These are phyloP conservation scores for Calliopsis andreniformis DNA, from an alignment of 1,140 invertebrate species.

Conservation along the genomic window DNA sequence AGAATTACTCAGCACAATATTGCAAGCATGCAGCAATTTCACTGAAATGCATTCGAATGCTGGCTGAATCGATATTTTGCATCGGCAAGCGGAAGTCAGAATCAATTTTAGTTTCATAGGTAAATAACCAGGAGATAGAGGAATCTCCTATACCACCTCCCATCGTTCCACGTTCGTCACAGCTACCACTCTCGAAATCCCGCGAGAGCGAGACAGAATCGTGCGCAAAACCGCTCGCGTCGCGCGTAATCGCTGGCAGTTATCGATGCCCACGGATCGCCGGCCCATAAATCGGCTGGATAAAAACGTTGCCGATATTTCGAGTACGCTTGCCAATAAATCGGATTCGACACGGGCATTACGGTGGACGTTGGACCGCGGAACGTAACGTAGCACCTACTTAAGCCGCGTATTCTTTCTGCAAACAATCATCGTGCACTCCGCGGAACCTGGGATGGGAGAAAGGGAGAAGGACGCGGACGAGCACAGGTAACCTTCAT, in stretches of 20 bases:
- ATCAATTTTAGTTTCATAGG: conserved; percentile 41
- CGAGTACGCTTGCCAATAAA: neutral
- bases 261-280: neutral
- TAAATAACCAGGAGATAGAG: conserved; percentile 46
- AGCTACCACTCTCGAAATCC: too few species aligned
- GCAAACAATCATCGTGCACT: conserved; percentile 60
- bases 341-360: conserved; percentile 6
- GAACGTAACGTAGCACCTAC: conserved; percentile 64
- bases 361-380: neutral
- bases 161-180: too few species aligned
- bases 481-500: conserved; percentile 27
- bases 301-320: conserved; percentile 13
- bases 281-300: neutral
- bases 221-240: neutral
- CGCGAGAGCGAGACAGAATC: neutral
- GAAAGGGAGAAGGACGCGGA: neutral
- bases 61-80: too few species aligned
- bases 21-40: too few species aligned
- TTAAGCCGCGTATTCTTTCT: conserved; percentile 61
- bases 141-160: too few species aligned
- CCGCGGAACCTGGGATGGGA: too few species aligned
- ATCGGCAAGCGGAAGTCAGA: too few species aligned
- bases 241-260: neutral
- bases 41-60: too few species aligned
- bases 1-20: too few species aligned